Evolutionary conservation across 2,113 vertebrate species (phyloP).

Genomic region (Andinoacara biseriatus): DNA sequence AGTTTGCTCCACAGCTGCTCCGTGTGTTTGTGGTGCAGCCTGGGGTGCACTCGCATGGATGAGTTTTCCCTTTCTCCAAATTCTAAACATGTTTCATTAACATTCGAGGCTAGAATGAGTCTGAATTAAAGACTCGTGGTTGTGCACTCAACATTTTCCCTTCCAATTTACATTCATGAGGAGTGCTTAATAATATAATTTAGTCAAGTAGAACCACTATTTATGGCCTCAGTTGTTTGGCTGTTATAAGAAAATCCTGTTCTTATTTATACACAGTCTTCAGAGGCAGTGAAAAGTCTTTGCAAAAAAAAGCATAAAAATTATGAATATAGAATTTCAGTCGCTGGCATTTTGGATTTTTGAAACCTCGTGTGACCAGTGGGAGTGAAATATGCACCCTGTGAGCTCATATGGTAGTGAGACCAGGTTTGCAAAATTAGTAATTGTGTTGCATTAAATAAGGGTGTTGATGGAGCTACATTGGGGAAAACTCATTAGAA

Average conservation of each 20-base stretch:
- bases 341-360: not conserved
- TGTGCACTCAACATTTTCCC: not conserved
- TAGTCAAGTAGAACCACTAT: not conserved
- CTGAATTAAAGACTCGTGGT: not conserved
- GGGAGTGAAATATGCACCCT: not conserved
- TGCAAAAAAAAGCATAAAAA: too few species aligned
- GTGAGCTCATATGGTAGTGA: not conserved
- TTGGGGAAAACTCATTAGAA: too few species aligned
- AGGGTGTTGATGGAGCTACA: not conserved
- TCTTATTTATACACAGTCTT: not conserved
- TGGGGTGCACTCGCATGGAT: not conserved
- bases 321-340: not conserved
- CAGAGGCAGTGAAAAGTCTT: too few species aligned
- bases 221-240: not conserved
- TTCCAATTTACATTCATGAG: not conserved
- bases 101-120: not conserved
- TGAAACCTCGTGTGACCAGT: not conserved
- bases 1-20: conserved; percentile 34
- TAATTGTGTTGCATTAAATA: not conserved
- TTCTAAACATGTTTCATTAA: not conserved
- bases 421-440: not conserved
- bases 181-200: not conserved
- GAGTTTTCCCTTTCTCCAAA: not conserved
- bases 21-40: conserved; percentile 14
- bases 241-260: not conserved